Evolutionary conservation across 1,140 invertebrate species (phyloP), one percentile per base, ranked within the genome.

Genomic region (Drosophila sulfurigaster): DNA sequence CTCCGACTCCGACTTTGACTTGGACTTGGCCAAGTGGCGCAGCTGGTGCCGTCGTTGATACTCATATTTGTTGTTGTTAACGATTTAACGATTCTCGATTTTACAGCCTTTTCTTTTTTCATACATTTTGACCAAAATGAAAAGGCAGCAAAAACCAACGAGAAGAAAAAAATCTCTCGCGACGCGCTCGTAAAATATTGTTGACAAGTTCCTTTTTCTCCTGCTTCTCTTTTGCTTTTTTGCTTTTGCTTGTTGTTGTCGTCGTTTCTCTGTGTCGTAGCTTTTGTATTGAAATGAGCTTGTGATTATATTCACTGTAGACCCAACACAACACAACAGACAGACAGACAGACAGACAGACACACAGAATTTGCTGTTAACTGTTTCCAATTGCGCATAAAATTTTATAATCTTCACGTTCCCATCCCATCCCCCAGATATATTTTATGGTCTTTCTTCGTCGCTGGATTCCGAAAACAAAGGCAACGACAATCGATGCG

Each of bases 211-310:
- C 76, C 75, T 81, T 83, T 25, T 89, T 60, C 41, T 65, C 15
- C 60, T 35, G 0, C 45, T 5, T 5, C 11, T 52, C 1, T 5
- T 2, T 51, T 10, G 16, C 49, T 30, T 16, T 56, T n/a, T 52
- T n/a, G 7, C 15, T 25, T 11, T 25, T 49, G 35, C 2, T 2
- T 38, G 35, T 10, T 38, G 35, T 10, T 38, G 35, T 7, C 20
- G 20, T 25, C 20, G 20, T 30, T 52, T 11, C 3, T 16, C 66
- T 46, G 35, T 2, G 35, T 69, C 49, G 20, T 7, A 51, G 64
- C 69, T 72, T 87, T 87, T 89, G 82, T 87, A 88, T 83, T 89
- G 67, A 87, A 87, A 87, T 89, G 82, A 87, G 85, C 83, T 89
- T 76, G 71, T 83, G 76, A 81, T 82, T 77, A 80, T 81, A n/a